Base-by-base conservation (phyloP, 2,797 vertebrate genomes). In the Botia kubotai region DNA sequence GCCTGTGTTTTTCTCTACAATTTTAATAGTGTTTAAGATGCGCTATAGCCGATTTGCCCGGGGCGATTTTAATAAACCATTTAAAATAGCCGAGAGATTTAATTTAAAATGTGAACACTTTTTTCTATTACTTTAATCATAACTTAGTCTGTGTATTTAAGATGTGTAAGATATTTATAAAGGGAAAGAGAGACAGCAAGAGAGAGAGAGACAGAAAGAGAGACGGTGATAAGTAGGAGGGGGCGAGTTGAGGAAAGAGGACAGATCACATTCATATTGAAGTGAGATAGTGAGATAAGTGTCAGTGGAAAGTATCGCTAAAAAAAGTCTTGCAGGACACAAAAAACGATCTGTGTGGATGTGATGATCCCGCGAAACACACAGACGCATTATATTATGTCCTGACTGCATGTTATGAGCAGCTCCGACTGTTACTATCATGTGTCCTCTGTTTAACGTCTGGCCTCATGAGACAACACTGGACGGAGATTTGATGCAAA, bases 1-100 rank as follows among this genome's bases (percentile, higher is more conserved):
- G 63, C 68, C 21, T 52, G 71, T 78, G 78, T 83, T 83, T 82
- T 83, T 65, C 26, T 55, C n/a, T 83, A 43, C 53, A 83, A 81
- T 73, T 77, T 77, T 83, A 80, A 87, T 76, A 52, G 46, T 79
- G 63, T 87, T 87, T 83, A 79, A 83, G 68, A 76, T 66, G 75
- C 58, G 23, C 13, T 60, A n/a, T 73, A 66, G 72, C 62, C 36
- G 36, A 73, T 57, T 73, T 55, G 78, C 72, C 79, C 17, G 63
- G 13, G 70, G 82, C 77, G 17, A 77, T 55, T 39, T 14, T 36
- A 82, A 80, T 50, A 65, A 77, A 85, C 69, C 50, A 53, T 69
- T 72, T 52, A 10, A 43, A 43, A 43, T 26, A 48, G 57, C 21
- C 72, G 65, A 81, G 75, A 57, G 17, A 26, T 81, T 76, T 53